Evolutionary conservation across 2,888 invertebrate genomes (phyloP).

Genomic region (Molanna angustata): DNA sequence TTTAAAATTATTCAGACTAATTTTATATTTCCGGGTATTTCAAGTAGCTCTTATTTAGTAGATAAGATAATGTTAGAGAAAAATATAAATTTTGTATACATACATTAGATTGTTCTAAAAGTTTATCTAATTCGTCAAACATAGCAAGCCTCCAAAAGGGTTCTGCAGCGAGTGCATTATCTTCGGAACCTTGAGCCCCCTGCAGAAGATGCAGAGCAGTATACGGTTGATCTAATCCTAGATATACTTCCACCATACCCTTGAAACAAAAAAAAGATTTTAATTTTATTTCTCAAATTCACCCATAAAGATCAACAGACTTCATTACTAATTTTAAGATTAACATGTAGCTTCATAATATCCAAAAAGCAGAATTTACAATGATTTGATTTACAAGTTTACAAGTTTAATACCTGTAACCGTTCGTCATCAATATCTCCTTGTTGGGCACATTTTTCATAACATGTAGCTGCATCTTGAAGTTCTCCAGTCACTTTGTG

Average conservation of each 20-base stretch:
- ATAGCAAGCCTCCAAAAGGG: constrained; percentile 84
- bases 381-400: neutral
- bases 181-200: constrained; percentile 59
- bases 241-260: constrained; percentile 83
- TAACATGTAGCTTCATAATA: neutral
- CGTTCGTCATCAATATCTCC: constrained; percentile 50
- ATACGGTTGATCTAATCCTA: constrained; percentile 83
- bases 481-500: constrained; percentile 81
- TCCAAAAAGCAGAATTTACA: neutral
- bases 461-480: constrained; percentile 84
- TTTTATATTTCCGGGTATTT: no score
- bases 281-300: no score
- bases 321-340: no score
- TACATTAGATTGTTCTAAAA: constrained; percentile 53
- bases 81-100: neutral
- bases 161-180: constrained; percentile 70
- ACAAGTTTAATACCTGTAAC: constrained; percentile 42
- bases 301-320: no score
- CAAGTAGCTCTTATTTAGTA: no score
- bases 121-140: constrained; percentile 73
- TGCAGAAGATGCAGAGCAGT: constrained; percentile 76
- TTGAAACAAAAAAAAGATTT: constrained; percentile 44
- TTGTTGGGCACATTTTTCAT: constrained; percentile 74
- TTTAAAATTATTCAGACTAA: no score
- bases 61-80: no score